Evolutionary conservation across 2,797 vertebrate species (phyloP).

Genomic region (Selene dorsalis): DNA sequence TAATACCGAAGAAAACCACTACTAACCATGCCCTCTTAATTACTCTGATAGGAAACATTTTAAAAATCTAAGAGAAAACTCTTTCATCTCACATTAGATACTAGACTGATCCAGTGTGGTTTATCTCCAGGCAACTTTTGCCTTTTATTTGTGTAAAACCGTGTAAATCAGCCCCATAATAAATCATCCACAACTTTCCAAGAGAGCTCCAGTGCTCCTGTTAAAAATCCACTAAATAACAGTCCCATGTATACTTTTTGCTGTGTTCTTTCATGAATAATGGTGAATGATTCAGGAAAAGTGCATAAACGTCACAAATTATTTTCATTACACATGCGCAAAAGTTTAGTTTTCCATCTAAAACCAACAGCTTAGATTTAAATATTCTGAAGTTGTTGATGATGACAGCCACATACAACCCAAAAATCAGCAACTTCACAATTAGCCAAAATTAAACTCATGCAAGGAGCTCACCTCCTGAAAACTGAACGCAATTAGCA

Average conservation of each 20-base stretch:
- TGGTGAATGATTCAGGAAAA: neutral
- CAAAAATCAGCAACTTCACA: constrained; percentile 44
- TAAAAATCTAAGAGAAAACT: neutral
- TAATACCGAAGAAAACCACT: neutral
- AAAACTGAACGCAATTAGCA: constrained; percentile 69
- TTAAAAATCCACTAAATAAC: neutral
- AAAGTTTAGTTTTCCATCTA: neutral
- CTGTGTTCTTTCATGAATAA: neutral
- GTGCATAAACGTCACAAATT: neutral
- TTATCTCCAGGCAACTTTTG: neutral
- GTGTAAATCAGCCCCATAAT: neutral
- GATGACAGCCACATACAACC: constrained; percentile 4
- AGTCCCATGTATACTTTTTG: neutral
- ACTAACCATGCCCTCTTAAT: neutral
- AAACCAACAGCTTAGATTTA: constrained; percentile 4
- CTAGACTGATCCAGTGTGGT: neutral
- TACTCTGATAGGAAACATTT: neutral
- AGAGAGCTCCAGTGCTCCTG: neutral
- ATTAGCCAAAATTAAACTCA: constrained; percentile 47
- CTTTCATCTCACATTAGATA: neutral
- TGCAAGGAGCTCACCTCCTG: constrained; percentile 19
- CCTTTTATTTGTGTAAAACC: neutral
- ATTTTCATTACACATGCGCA: neutral
- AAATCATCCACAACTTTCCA: neutral
- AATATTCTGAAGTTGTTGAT: constrained; percentile 4